Conservation (phyloP, 2,888 invertebrate genomes). For the Parelbella ahira region DNA sequence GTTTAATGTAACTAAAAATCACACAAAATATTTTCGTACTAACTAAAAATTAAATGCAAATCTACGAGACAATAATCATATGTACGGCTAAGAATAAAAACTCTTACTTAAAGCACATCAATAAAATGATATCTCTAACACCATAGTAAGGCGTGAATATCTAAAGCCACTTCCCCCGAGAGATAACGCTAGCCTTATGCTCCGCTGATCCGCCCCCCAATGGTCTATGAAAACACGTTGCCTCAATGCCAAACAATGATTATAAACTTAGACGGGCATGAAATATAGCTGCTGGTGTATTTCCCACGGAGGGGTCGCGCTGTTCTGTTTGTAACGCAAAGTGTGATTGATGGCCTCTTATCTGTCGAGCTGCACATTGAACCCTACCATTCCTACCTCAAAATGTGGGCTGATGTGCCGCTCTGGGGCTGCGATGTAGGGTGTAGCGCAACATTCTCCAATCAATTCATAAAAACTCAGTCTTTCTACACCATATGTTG, state of each 20-base stretch:
- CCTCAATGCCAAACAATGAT: constrained; percentile 36
- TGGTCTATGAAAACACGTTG: constrained; percentile 29
- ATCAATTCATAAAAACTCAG: too few species aligned
- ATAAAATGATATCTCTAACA: too few species aligned
- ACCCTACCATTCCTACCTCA: constrained; percentile 46
- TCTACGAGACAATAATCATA: too few species aligned
- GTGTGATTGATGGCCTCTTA: constrained; percentile 73
- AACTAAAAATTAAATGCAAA: too few species aligned
- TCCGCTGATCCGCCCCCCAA: constrained; percentile 22
- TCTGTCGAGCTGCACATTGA: constrained; percentile 57
- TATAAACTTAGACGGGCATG: constrained; percentile 47
- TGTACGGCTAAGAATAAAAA: too few species aligned
- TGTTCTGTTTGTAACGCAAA: constrained; percentile 61
- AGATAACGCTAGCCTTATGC: constrained; percentile 16
- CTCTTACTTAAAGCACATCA: too few species aligned
- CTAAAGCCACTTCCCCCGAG: constrained; percentile 13
- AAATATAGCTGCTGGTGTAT: constrained; percentile 42
- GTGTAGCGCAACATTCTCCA: too few species aligned
- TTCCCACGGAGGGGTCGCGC: constrained; percentile 30
- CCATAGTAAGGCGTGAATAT: too few species aligned
- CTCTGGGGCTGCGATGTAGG: too few species aligned
- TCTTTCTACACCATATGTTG: too few species aligned
- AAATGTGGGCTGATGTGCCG: constrained; percentile 61
- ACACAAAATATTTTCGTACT: too few species aligned
- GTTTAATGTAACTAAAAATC: too few species aligned